These are phyloP conservation scores for Pemphigus obesinymphae DNA, from an alignment of 1,140 invertebrate species.

Conservation along the genomic window DNA sequence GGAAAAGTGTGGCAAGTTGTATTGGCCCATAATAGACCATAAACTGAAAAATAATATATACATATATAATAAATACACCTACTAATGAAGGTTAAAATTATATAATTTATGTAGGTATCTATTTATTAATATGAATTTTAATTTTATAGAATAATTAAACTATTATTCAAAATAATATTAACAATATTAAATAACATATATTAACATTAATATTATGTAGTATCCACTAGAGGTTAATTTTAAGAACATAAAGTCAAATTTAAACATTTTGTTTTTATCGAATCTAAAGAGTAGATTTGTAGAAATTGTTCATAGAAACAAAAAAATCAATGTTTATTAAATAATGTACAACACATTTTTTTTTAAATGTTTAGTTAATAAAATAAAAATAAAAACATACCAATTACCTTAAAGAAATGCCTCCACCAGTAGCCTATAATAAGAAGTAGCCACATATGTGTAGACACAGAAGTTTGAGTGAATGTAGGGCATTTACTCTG, in stretches of 20 bases:
- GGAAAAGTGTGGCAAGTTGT: too few species aligned
- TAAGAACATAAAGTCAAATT: not conserved
- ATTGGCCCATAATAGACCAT: too few species aligned
- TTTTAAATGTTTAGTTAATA: not conserved
- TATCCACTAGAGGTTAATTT: not conserved
- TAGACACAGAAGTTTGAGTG: constrained; percentile 4
- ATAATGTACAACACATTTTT: not conserved
- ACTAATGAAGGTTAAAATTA: too few species aligned
- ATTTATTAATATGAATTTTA: too few species aligned
- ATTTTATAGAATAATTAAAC: not conserved
- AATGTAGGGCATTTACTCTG: constrained; percentile 26
- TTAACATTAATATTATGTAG: not conserved
- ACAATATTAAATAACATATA: not conserved
- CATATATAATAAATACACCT: too few species aligned
- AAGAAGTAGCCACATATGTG: constrained; percentile 18
- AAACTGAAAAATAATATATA: not conserved
- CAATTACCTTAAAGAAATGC: constrained; percentile 23
- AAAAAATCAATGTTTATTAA: not conserved
- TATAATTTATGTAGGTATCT: too few species aligned
- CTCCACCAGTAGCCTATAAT: constrained; percentile 16
- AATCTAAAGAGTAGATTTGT: not conserved
- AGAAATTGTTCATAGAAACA: not conserved
- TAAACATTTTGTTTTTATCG: not conserved
- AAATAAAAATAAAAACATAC: not conserved
- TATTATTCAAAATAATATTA: not conserved